Base-by-base conservation (phyloP, 2,797 vertebrate genomes). In the Pampus argenteus region DNA sequence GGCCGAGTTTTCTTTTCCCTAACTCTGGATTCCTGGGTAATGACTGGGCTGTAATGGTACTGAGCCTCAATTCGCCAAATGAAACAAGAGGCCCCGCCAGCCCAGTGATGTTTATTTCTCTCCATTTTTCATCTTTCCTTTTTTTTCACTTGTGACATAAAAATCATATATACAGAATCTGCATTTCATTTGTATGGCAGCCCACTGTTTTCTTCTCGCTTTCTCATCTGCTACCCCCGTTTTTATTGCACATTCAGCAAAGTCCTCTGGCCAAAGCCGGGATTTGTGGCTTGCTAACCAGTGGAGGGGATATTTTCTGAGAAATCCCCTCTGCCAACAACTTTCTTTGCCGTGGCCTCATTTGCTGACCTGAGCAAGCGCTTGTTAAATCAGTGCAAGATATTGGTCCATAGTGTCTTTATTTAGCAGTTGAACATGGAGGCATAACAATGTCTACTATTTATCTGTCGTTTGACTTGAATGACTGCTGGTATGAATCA, bases 21-120 rank as follows among this genome's bases (percentile, higher is more conserved):
- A 64, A 80, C 83, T 87, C 77, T 88, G 90, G 86, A 95, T 94
- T 95, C 94, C 91, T 93, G 89, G 79, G 82, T 95, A 95, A 95
- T 94, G 93, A 93, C 89, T 80, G 89, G 84, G 85, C 89, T 89
- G 83, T 89, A 90, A 91, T 91, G 85, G 80, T 89, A 75, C 84
- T 72, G 88, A 78, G 82, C 69, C 66, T 82, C 84, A 77, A 74
- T 70, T 82, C 54, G 92, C 93, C 95, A 95, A 95, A 90, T 79
- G 91, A 94, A 95, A 95, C 94, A 94, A 82, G 71, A 70, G 65
- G 78, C 81, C 65, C 85, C 56, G 91, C 93, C 92, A 94, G 88
- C 72, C 80, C 88, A 13, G 67, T 84, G 81, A 87, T 94, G 91
- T 94, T 94, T 92, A 94, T 93, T 94, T 94, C 91, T 92, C 86